A percentile compares a stretch with the other conserved stretches of the same genome.
Evolutionary conservation across 2,888 invertebrate species (phyloP).

Genomic region (Lasioglossum calceatum): DNA sequence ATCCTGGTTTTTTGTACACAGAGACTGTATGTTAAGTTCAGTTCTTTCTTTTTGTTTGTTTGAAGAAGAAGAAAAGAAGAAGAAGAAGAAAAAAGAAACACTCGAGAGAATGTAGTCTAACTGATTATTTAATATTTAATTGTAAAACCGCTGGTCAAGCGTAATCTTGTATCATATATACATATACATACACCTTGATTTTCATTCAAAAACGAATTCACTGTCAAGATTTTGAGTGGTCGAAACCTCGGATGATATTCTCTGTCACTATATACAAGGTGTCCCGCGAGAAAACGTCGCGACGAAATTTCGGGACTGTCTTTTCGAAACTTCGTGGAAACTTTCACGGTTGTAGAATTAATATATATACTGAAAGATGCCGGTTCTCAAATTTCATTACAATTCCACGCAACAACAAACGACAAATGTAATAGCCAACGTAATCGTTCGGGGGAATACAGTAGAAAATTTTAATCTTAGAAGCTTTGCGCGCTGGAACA

Average conservation of each 20-base stretch:
- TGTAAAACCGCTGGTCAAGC: conserved; percentile 69
- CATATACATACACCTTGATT: conserved; percentile 47
- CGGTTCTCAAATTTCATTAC: not conserved
- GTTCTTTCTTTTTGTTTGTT: conserved; percentile 57
- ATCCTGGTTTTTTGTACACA: conserved; percentile 83
- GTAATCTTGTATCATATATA: conserved; percentile 66
- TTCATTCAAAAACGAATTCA: conserved; percentile 34
- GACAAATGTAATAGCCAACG: not conserved
- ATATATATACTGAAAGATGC: not conserved
- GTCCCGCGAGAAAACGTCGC: not conserved
- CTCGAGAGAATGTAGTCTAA: conserved; percentile 75
- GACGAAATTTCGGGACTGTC: conserved; percentile 9
- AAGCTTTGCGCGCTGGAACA: not conserved
- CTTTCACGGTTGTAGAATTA: not conserved
- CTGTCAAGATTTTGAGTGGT: conserved; percentile 15
- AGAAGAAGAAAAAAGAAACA: not conserved
- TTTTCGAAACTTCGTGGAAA: not conserved
- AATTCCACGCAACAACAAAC: not conserved
- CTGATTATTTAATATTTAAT: conserved; percentile 83
- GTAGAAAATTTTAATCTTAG: not conserved
- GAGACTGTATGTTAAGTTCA: conserved; percentile 79
- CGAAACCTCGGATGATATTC: not conserved
- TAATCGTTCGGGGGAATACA: not conserved
- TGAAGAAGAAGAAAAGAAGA: not conserved
- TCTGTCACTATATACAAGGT: conserved; percentile 2